Conservation (phyloP, 2,797 vertebrate species). For the Merluccius polli region DNA sequence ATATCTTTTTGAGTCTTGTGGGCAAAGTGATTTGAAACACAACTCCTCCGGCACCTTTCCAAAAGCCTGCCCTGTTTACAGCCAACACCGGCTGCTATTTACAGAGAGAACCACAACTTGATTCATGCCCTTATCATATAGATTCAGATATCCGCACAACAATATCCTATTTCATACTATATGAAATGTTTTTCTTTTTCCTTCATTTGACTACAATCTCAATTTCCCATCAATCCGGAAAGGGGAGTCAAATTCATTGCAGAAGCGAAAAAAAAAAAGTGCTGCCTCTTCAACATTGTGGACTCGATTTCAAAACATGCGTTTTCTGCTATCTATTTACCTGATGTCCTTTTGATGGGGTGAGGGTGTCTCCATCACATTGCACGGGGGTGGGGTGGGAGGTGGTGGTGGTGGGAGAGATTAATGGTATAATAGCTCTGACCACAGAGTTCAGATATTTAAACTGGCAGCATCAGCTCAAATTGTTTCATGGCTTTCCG, state of each 20-base stretch:
- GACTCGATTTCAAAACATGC: conserved; percentile 62
- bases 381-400: conserved; percentile 54
- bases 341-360: conserved; percentile 48
- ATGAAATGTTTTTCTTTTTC: not conserved
- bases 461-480: conserved; percentile 80
- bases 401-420: conserved; percentile 61
- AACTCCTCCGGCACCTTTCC: conserved; percentile 46
- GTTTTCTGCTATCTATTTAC: conserved; percentile 68
- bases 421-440: conserved; percentile 79
- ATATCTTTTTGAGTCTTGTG: conserved; percentile 18
- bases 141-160: not conserved
- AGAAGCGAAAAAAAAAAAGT: conserved; percentile 34
- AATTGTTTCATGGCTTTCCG: conserved; percentile 81
- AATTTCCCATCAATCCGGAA: not conserved
- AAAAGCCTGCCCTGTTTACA: conserved; percentile 64
- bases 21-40: conserved; percentile 50
- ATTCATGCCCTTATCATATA: conserved; percentile 32
- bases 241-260: conserved; percentile 43
- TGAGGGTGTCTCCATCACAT: conserved; percentile 72
- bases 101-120: conserved; percentile 53
- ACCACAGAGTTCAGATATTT: conserved; percentile 79
- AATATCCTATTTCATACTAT: not conserved
- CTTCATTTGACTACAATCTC: not conserved
- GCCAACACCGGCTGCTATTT: conserved; percentile 68
- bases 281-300: not conserved